A percentile compares a stretch with the other conserved stretches of the same genome.
phyloP scores from a whole-genome alignment of 2,797 vertebrate genomes.

The Chelidonichthys spinosus region DNA sequence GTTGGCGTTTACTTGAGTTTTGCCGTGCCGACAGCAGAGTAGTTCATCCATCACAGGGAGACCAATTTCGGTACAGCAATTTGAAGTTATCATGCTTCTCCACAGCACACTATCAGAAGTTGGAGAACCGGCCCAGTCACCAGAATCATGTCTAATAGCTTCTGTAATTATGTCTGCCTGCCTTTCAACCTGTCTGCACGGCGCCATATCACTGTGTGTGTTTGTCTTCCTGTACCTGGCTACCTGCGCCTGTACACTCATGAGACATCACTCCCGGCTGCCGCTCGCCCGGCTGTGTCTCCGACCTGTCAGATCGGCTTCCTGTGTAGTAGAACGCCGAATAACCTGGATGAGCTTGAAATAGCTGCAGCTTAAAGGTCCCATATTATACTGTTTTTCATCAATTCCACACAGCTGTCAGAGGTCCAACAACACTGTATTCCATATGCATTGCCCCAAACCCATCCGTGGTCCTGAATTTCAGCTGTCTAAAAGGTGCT shows the following conservation, averaged over 20 bases:
- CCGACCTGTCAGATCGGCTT: conserved; percentile 62
- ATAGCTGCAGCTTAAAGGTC: conserved; percentile 58
- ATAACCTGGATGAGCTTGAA: conserved; percentile 72
- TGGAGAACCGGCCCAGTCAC: conserved; percentile 20
- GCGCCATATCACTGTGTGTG: conserved; percentile 23
- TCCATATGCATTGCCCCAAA: too few relatives aligned
- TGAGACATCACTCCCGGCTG: conserved; percentile 49
- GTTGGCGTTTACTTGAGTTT: conserved; percentile 31
- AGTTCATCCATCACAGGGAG: conserved; percentile 40
- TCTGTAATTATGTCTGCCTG: conserved; percentile 46
- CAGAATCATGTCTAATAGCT: conserved; percentile 47
- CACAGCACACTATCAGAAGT: conserved; percentile 40
- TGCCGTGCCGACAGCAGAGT: conserved; percentile 28
- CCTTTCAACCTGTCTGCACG: conserved; percentile 26
- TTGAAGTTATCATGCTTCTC: conserved; percentile 51
- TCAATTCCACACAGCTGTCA: too few relatives aligned
- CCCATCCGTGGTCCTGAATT: too few relatives aligned
- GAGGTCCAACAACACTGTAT: too few relatives aligned
- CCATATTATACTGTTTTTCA: too few relatives aligned
- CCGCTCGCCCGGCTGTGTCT: conserved; percentile 41
- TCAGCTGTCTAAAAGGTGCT: too few relatives aligned
- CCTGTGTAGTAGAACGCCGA: conserved; percentile 50
- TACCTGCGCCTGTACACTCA: conserved; percentile 44
- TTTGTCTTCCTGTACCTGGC: conserved; percentile 48
- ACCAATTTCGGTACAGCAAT: conserved; percentile 41